A percentile compares a stretch with the other conserved stretches of the same genome.
phyloP scores from a whole-genome alignment of 2,113 vertebrate genomes.

The Halichoerus grypus region DNA sequence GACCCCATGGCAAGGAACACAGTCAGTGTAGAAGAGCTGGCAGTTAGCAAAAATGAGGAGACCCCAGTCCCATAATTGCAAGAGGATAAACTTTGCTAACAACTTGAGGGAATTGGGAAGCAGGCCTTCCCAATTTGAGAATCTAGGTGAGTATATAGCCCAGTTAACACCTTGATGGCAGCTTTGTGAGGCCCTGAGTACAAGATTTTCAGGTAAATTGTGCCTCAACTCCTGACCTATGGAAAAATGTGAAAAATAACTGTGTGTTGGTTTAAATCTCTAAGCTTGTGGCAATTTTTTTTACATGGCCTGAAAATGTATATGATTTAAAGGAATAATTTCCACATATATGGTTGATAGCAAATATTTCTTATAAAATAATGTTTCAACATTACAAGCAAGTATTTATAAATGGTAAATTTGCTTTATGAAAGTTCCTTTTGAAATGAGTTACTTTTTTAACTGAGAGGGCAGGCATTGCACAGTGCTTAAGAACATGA shows the following conservation, averaged over 20 bases:
- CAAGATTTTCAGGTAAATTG: background rate
- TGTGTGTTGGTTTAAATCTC: background rate
- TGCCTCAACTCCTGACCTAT: background rate
- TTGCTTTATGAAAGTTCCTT: background rate
- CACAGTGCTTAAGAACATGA: background rate
- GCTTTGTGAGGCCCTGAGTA: background rate
- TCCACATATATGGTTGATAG: background rate
- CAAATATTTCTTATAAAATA: background rate
- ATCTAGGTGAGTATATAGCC: background rate
- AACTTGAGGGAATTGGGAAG: background rate
- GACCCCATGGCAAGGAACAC: rapidly evolving
- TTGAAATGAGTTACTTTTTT: background rate
- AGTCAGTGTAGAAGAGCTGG: rapidly evolving
- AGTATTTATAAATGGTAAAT: background rate
- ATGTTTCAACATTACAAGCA: background rate
- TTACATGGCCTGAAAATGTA: background rate
- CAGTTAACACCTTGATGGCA: background rate
- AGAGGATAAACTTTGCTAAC: background rate
- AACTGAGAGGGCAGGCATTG: background rate
- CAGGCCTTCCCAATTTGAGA: background rate
- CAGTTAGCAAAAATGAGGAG: background rate
- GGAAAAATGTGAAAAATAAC: background rate
- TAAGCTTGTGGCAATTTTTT: background rate
- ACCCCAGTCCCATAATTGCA: background rate
- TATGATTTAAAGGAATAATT: background rate